Evolutionary conservation across 37 sponge, comb jelly and placozoan genomes (phyloP).

Genomic region (Axinella damicornis): DNA sequence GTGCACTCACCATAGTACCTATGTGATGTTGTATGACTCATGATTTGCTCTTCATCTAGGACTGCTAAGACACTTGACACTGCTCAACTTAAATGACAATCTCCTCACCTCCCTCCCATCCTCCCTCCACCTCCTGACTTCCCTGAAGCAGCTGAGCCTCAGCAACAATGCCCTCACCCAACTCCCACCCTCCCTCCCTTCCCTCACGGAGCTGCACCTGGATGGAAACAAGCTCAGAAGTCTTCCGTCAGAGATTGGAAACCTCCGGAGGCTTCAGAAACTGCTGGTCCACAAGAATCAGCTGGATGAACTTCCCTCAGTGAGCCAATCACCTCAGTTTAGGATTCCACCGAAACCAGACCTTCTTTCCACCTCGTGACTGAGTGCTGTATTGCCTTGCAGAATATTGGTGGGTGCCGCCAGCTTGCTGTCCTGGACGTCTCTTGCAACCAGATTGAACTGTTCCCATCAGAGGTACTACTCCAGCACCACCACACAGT

Average conservation of each 20-base stretch:
- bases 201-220: slow-evolving; percentile 58
- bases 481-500: too few species aligned
- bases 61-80: not conserved
- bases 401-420: slow-evolving; percentile 54
- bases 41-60: slow-evolving; percentile 2
- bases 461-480: slow-evolving; percentile 63
- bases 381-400: not conserved
- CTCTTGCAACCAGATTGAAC: slow-evolving; percentile 60
- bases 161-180: slow-evolving; percentile 30
- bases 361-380: too few species aligned
- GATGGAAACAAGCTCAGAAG: slow-evolving; percentile 43
- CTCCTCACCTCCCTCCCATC: slow-evolving; percentile 29
- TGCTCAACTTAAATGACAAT: slow-evolving; percentile 63
- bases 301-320: slow-evolving; percentile 31
- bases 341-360: too few species aligned
- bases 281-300: slow-evolving; percentile 66
- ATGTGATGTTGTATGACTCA: too few species aligned
- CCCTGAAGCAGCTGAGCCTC: slow-evolving; percentile 49
- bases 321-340: slow-evolving; percentile 20
- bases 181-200: slow-evolving; percentile 27
- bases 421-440: slow-evolving; percentile 54
- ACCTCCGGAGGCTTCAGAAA: slow-evolving; percentile 41
- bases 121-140: slow-evolving; percentile 6
- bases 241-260: slow-evolving; percentile 44
- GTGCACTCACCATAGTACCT: not conserved